Percentiles rank a stretch among this genome's conserved stretches.
These are phyloP conservation scores for Kryptolebias marmoratus DNA, from an alignment of 2,113 vertebrate species.

Conservation along the genomic window DNA sequence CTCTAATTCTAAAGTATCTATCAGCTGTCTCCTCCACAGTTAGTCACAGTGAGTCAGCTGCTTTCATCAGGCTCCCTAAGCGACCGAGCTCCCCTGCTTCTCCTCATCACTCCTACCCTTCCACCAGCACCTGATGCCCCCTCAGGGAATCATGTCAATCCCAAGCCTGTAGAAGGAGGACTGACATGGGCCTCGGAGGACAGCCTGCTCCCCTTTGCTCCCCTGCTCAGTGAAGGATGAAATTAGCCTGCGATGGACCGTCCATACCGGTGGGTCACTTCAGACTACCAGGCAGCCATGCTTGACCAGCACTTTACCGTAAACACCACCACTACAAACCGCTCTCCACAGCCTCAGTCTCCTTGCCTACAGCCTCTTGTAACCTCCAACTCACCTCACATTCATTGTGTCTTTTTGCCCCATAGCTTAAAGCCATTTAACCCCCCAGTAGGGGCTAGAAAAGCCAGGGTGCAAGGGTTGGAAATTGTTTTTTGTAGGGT, in stretches of 20 bases:
- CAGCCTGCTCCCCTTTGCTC: constrained; percentile 51
- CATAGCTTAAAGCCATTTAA: constrained; percentile 62
- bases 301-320: constrained; percentile 47
- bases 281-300: constrained; percentile 45
- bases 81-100: constrained; percentile 24
- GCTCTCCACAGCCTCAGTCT: constrained; percentile 7
- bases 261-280: constrained; percentile 51
- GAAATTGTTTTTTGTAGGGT: constrained; percentile 34
- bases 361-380: constrained; percentile 13
- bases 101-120: constrained; percentile 14
- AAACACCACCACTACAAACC: constrained; percentile 28
- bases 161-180: constrained; percentile 39
- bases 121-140: constrained; percentile 21
- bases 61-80: constrained; percentile 36
- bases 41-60: constrained; percentile 28
- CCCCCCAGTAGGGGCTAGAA: constrained; percentile 46
- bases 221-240: constrained; percentile 69
- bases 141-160: constrained; percentile 63
- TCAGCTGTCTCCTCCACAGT: constrained; percentile 38
- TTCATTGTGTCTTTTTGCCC: constrained; percentile 46
- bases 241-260: constrained; percentile 64
- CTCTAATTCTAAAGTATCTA: constrained; percentile 38
- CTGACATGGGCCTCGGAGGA: constrained; percentile 45
- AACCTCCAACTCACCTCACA: constrained; percentile 27
- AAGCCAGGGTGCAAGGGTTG: constrained; percentile 34